phyloP scores from a whole-genome alignment of 2,888 invertebrate species.

The Lasius fuliginosus region DNA sequence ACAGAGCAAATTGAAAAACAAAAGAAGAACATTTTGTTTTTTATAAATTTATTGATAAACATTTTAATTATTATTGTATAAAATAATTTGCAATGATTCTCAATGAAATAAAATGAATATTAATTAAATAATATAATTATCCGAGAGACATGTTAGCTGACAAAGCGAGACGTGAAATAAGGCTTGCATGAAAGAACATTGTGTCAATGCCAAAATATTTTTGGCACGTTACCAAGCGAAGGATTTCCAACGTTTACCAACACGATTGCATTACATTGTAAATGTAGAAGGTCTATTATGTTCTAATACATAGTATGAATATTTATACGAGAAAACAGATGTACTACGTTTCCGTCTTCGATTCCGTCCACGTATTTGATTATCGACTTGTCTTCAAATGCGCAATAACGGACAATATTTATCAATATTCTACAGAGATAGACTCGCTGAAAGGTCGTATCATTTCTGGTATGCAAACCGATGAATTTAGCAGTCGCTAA shows the following conservation, averaged over 20 bases:
- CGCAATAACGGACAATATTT: slow-evolving; percentile 34
- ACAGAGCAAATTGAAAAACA: not conserved
- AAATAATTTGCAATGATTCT: not conserved
- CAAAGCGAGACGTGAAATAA: slow-evolving; percentile 27
- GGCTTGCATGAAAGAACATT: slow-evolving; percentile 16
- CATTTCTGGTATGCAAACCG: not conserved
- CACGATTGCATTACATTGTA: slow-evolving; percentile 22
- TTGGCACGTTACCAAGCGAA: slow-evolving; percentile 15
- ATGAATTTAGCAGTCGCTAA: slow-evolving; percentile 45
- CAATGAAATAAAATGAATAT: not conserved
- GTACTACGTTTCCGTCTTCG: slow-evolving; percentile 20
- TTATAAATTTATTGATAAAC: not conserved
- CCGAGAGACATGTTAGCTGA: slow-evolving; percentile 10
- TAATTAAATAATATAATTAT: slow-evolving; percentile 14
- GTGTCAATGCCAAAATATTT: slow-evolving; percentile 32
- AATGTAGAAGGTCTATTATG: slow-evolving; percentile 8
- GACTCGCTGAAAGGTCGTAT: slow-evolving; percentile 13
- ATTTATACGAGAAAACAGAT: slow-evolving; percentile 32
- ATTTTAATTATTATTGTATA: not conserved
- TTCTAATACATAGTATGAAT: slow-evolving; percentile 37
- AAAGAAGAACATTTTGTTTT: not conserved
- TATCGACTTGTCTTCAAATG: slow-evolving; percentile 48
- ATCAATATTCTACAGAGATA: slow-evolving; percentile 14
- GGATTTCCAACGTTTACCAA: slow-evolving; percentile 27
- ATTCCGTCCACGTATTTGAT: slow-evolving; percentile 53